phyloP scores from a whole-genome alignment of 1,140 invertebrate genomes.

The Bombus pascuorum region DNA sequence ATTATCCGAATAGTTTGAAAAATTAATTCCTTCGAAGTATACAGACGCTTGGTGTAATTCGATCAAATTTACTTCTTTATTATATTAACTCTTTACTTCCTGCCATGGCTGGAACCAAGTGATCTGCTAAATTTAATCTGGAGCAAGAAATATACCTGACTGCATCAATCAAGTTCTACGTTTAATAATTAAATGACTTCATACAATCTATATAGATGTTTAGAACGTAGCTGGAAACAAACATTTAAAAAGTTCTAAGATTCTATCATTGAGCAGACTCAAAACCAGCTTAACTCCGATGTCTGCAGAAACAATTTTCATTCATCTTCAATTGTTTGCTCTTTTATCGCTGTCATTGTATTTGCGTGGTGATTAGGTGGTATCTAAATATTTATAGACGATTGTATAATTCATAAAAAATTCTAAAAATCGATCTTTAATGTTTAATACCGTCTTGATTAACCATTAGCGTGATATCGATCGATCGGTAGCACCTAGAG shows the following conservation, averaged over 20 bases:
- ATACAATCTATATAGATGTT: not conserved
- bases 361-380: fast-evolving
- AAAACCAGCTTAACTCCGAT: not conserved
- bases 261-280: too few relatives aligned
- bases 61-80: too few relatives aligned
- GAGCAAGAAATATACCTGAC: not conserved
- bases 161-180: not conserved
- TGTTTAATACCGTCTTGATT: not conserved
- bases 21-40: not conserved
- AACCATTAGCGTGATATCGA: not conserved
- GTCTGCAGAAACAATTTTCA: not conserved
- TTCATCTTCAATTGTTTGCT: fast-evolving
- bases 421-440: not conserved
- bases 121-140: not conserved
- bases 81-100: too few relatives aligned
- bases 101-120: not conserved
- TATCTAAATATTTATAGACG: not conserved
- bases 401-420: not conserved
- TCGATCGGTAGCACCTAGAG: constrained; percentile 25
- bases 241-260: not conserved
- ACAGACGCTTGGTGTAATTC: not conserved
- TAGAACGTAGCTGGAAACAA: too few relatives aligned
- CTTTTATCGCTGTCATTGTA: not conserved
- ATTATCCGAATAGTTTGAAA: not conserved
- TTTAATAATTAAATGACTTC: not conserved